Evolutionary conservation across 2,113 vertebrate species (phyloP).

Genomic region (Pelobates fuscus): DNA sequence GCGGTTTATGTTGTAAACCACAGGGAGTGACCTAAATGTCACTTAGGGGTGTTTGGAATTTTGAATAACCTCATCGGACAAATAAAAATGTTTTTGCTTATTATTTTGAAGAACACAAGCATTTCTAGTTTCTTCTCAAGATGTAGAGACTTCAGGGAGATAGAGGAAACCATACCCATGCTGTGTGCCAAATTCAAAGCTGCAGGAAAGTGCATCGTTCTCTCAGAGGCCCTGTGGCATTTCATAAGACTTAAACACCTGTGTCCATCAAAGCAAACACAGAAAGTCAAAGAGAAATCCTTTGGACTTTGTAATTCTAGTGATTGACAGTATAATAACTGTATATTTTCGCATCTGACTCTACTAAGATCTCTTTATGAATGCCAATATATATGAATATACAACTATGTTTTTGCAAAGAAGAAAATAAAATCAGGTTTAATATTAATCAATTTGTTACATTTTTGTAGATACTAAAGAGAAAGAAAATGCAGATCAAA

Average conservation of each 20-base stretch:
- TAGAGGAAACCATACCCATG: slow-evolving; percentile 57
- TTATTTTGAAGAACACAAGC: slow-evolving; percentile 43
- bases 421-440: not conserved
- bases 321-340: slow-evolving; percentile 90
- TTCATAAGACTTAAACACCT: slow-evolving; percentile 78
- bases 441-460: slow-evolving; percentile 4
- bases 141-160: slow-evolving; percentile 33
- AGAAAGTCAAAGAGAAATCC: slow-evolving; percentile 71
- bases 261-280: slow-evolving; percentile 76
- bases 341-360: slow-evolving; percentile 86
- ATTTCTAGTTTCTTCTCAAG: slow-evolving; percentile 51
- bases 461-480: slow-evolving; percentile 59
- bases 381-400: slow-evolving; percentile 76
- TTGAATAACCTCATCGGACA: slow-evolving; percentile 36
- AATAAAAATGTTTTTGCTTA: slow-evolving; percentile 49
- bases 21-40: slow-evolving; percentile 52
- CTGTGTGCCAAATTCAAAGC: slow-evolving; percentile 64
- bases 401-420: slow-evolving; percentile 65
- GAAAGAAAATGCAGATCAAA: slow-evolving; percentile 63
- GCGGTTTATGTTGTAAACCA: slow-evolving; percentile 57
- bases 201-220: slow-evolving; percentile 67
- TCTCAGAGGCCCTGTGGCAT: slow-evolving; percentile 65
- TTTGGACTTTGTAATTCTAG: slow-evolving; percentile 82
- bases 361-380: slow-evolving; percentile 73
- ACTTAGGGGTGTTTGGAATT: slow-evolving; percentile 26